Base-by-base conservation (phyloP, 2,797 vertebrate genomes). In the Sternarchorhynchus goeldii region DNA sequence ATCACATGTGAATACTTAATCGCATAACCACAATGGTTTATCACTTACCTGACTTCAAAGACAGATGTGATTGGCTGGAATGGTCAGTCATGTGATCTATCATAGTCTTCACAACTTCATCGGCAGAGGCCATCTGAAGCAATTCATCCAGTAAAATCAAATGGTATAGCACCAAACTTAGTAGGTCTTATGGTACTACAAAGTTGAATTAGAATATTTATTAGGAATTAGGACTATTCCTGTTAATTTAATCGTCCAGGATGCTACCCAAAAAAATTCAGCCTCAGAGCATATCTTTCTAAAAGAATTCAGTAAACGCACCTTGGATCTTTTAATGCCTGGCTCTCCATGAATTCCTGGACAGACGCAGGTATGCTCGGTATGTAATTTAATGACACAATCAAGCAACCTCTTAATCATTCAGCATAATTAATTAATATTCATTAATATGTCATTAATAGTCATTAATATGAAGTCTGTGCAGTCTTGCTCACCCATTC, bases 321-420 rank as follows among this genome's bases (percentile, higher is more conserved):
- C 97, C 94, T 97, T 97, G 76, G 94, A 93, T 84, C 95, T 94
- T 76, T 84, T 93, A 55, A 97, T 90, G 0, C 97, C 97, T 2
- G 96, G 95, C 82, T 99, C 97, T 2, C 97, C 97, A 0, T 98
- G 96, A 86, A 99, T 99, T 59, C 97, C 97, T 98, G 78, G 55
- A 66, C 14, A 34, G 57, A 68, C 67, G 64, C 4, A 75, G 1
- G 1, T 3, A 36, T 58, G 25, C 31, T 79, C 25, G 25, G 16
- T 53, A 31, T 3, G 20, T 36, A 60, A 66, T 21, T 60, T 36
- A 62, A 59, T 39, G 62, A 79, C 7, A 7, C 7, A 62, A 4
- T 31, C 31, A 64, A 72, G 7, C 34, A 65, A 21, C 50, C 12
- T 73, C 45, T 36, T 67, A 79, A 79, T 79, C 53, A 73, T 79